Conservation (phyloP, 2,113 vertebrate species). For the Percopsis transmontana region DNA sequence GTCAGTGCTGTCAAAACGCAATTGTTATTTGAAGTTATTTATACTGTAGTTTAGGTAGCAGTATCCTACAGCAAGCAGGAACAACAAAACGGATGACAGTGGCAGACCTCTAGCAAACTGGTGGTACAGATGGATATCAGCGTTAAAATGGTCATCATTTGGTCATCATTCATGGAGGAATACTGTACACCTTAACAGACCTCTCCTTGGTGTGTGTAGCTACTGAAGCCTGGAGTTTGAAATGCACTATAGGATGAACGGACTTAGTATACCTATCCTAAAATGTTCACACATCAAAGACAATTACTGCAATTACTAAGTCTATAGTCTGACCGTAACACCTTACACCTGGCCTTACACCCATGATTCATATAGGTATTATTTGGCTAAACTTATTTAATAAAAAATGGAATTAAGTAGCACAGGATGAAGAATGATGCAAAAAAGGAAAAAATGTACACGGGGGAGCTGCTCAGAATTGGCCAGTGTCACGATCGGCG, state of each 20-base stretch:
- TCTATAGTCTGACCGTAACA: neutral
- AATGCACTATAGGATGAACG: no score
- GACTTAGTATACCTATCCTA: no score
- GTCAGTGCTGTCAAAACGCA: slow-evolving; percentile 37
- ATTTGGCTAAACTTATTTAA: neutral
- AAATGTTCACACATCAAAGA: no score
- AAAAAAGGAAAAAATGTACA: no score
- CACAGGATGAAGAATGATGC: neutral
- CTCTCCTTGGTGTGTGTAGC: neutral
- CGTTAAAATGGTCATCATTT: slow-evolving; percentile 15
- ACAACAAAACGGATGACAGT: slow-evolving; percentile 27
- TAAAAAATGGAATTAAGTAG: neutral
- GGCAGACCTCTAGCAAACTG: slow-evolving; percentile 16
- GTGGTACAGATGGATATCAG: slow-evolving; percentile 15
- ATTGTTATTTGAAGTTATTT: slow-evolving; percentile 55
- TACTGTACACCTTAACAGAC: neutral
- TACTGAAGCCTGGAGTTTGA: no score
- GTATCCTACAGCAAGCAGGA: slow-evolving; percentile 5
- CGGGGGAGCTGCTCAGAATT: slow-evolving; percentile 10
- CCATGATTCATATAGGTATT: neutral
- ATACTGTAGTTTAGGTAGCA: slow-evolving; percentile 39
- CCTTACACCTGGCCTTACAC: neutral
- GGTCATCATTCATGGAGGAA: slow-evolving; percentile 12
- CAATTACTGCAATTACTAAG: no score
- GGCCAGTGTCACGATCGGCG: no score